Conservation (phyloP, 2,113 vertebrate genomes). For the Pterocles gutturalis region DNA sequence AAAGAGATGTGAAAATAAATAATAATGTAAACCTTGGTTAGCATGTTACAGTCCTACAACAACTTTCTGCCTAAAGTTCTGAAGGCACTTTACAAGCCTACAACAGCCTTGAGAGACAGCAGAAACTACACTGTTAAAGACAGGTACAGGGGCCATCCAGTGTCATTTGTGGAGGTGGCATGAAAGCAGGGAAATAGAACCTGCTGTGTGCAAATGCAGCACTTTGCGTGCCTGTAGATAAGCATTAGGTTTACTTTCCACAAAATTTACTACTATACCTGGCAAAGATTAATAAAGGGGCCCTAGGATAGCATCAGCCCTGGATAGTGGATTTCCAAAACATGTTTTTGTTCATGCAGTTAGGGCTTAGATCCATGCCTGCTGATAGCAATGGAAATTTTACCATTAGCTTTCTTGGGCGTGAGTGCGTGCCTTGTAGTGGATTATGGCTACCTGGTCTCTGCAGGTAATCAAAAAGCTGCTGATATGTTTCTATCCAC, state of each 20-base stretch:
- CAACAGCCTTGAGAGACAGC: neutral
- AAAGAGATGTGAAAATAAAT: conserved; percentile 33
- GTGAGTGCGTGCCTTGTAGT: neutral
- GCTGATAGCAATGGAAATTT: neutral
- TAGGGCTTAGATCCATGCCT: neutral
- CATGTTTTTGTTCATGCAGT: neutral
- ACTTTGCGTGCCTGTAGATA: neutral
- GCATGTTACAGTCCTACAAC: neutral
- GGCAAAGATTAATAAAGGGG: neutral
- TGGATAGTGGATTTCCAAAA: neutral
- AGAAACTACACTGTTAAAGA: neutral
- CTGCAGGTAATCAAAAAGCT: neutral
- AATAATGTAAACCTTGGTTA: neutral
- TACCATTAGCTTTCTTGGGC: neutral
- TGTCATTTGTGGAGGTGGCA: fast-evolving
- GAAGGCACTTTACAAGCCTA: neutral
- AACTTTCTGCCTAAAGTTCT: neutral
- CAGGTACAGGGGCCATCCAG: neutral
- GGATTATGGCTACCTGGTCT: neutral
- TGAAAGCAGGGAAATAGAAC: neutral
- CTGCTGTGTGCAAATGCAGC: neutral
- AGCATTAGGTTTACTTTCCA: neutral
- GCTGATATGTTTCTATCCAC: neutral
- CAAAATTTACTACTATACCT: neutral
- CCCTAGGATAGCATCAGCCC: neutral